Evolutionary conservation across 1,140 invertebrate genomes (phyloP), one percentile per base, ranked within the genome.

Genomic region (Rhyzopertha dominica): DNA sequence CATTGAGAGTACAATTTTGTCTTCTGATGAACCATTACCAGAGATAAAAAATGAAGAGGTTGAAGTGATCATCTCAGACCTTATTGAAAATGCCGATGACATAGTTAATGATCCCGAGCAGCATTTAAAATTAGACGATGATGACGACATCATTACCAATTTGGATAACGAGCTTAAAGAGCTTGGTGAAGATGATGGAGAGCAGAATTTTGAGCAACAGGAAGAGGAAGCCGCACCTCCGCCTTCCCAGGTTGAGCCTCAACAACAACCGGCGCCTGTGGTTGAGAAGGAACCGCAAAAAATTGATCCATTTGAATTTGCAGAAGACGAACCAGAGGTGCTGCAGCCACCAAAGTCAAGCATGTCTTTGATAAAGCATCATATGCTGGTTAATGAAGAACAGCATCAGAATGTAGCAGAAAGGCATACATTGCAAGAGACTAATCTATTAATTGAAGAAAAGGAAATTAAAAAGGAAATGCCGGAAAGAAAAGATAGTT

Each of bases 281-380:
- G 28, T 14, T 9, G 1, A 10, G 42, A 35, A 32, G 45, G 41
- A 23, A 12, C 14, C 2, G 12, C 18, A 10, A 66, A 68, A 36
- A 64, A 70, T 76, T 0, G 75, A 77, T 56, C 70, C 64, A 18
- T 66, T 66, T 53, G 64, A 66, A 43, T 66, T 66, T 46, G 56
- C 62, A 47, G 64, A 66, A 46, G 64, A 66, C 28, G 50, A 63
- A 30, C 51, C 47, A 16, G n/a, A n/a, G n/a, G n/a, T n/a, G n/a
- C n/a, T n/a, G n/a, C n/a, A n/a, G n/a, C n/a, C n/a, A n/a, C n/a
- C n/a, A n/a, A n/a, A n/a, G n/a, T n/a, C n/a, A n/a, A n/a, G n/a
- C n/a, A n/a, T n/a, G n/a, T n/a, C n/a, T n/a, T n/a, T n/a, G n/a
- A n/a, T n/a, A n/a, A n/a, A n/a, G n/a, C n/a, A n/a, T n/a, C n/a